phyloP scores from a whole-genome alignment of 2,888 invertebrate species.

The Abscondita cerata region DNA sequence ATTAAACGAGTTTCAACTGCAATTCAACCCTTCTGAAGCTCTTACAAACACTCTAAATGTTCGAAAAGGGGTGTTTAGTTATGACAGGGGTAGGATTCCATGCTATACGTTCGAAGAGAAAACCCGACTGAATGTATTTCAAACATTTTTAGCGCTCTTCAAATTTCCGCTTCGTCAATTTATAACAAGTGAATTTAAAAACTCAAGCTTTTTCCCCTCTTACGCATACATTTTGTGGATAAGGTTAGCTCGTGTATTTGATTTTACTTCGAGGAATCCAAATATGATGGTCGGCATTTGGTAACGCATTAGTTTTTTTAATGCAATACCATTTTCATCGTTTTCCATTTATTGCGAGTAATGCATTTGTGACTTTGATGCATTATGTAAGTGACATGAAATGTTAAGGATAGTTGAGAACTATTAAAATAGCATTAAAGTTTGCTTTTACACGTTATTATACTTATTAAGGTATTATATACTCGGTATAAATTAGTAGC shows the following conservation, averaged over 20 bases:
- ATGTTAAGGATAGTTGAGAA: conserved; percentile 5
- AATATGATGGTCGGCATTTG: conserved; percentile 2
- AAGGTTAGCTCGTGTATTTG: conserved; percentile 19
- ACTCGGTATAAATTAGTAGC: conserved; percentile 17
- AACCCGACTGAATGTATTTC: conserved; percentile 31
- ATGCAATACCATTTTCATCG: neutral
- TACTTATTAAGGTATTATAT: conserved; percentile 31
- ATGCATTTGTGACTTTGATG: too few relatives aligned
- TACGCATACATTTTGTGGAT: conserved; percentile 23
- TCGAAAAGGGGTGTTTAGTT: conserved; percentile 31
- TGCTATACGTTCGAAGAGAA: conserved; percentile 28
- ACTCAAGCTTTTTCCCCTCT: conserved; percentile 21
- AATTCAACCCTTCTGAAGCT: conserved; percentile 31
- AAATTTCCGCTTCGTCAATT: conserved; percentile 36
- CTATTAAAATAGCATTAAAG: conserved; percentile 30
- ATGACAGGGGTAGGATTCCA: conserved; percentile 33
- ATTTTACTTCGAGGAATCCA: conserved; percentile 18
- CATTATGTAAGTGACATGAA: conserved; percentile 15
- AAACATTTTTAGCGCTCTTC: conserved; percentile 37
- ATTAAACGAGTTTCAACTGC: conserved; percentile 21
- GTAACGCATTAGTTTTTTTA: conserved; percentile 1
- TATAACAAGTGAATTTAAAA: conserved; percentile 35
- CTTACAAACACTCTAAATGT: conserved; percentile 33
- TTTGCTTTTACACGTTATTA: conserved; percentile 30
- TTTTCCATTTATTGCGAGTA: neutral